Evolutionary conservation across 2,113 vertebrate species (phyloP).

Genomic region (Dicrurus megarhynchus): DNA sequence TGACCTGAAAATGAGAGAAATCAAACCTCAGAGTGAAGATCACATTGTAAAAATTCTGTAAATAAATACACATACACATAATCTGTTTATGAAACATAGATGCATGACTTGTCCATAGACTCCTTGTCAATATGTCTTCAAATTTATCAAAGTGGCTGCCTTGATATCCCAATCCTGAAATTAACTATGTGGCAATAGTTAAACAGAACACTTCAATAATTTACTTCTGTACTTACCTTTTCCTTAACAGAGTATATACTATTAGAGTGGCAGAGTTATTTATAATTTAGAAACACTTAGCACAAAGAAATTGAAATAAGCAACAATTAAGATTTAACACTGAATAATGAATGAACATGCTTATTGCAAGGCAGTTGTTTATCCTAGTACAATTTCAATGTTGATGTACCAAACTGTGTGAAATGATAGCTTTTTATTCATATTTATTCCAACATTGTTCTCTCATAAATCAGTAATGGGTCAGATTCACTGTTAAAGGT

Average conservation of each 20-base stretch:
- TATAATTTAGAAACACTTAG: conserved; percentile 68
- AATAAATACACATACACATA: not conserved
- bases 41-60: not conserved
- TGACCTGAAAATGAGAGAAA: not conserved
- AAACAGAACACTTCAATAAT: conserved; percentile 46
- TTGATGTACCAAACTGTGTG: not conserved
- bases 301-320: conserved; percentile 33
- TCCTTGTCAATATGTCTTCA: not conserved
- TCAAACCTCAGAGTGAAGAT: not conserved
- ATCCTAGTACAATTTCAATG: not conserved
- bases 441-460: not conserved
- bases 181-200: conserved; percentile 28
- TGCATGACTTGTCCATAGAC: not conserved
- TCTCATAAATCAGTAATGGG: conserved; percentile 28
- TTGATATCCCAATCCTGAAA: not conserved
- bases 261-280: not conserved
- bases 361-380: conserved; percentile 31
- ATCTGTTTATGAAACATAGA: not conserved
- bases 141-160: not conserved
- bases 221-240: conserved; percentile 55
- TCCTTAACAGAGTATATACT: conserved; percentile 33
- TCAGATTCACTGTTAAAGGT: not conserved
- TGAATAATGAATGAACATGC: conserved; percentile 16
- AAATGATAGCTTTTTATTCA: conserved; percentile 18
- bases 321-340: conserved; percentile 61